Percentiles rank a stretch among this genome's conserved stretches.
These are phyloP conservation scores for Capitulum mitella DNA, from an alignment of 2,888 invertebrate genomes.

Conservation along the genomic window DNA sequence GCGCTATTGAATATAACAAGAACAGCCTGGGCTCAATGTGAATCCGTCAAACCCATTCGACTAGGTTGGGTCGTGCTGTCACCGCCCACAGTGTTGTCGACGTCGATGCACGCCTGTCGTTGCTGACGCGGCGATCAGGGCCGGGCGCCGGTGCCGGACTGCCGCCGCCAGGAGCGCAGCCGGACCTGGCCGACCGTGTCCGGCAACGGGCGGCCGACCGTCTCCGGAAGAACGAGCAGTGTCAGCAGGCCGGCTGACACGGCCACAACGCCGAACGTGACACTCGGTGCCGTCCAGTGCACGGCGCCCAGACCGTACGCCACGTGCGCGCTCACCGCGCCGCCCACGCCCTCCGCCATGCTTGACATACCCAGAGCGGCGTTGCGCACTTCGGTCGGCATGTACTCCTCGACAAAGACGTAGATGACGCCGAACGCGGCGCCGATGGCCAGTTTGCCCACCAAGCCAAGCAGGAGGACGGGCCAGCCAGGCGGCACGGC, in stretches of 20 bases:
- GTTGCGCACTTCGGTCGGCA: constrained; percentile 45
- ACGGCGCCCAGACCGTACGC: constrained; percentile 36
- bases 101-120: too few relatives aligned
- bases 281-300: constrained; percentile 4
- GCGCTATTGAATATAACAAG: too few relatives aligned
- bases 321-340: constrained; percentile 46
- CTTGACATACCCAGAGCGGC: constrained; percentile 36
- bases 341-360: constrained; percentile 45
- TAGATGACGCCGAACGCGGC: constrained; percentile 47
- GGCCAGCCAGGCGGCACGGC: constrained; percentile 37
- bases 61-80: too few relatives aligned
- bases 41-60: too few relatives aligned
- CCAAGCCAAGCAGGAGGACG: constrained; percentile 39
- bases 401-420: constrained; percentile 42
- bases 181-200: not conserved
- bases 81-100: too few relatives aligned
- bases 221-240: not conserved
- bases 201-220: not conserved
- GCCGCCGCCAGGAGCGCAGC: too few relatives aligned
- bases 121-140: too few relatives aligned
- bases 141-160: too few relatives aligned
- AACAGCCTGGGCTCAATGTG: too few relatives aligned
- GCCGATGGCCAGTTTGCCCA: constrained; percentile 45
- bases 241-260: not conserved
- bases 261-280: not conserved